Base-by-base conservation (phyloP, 2,797 vertebrate species). In the Lacerta viridis region DNA sequence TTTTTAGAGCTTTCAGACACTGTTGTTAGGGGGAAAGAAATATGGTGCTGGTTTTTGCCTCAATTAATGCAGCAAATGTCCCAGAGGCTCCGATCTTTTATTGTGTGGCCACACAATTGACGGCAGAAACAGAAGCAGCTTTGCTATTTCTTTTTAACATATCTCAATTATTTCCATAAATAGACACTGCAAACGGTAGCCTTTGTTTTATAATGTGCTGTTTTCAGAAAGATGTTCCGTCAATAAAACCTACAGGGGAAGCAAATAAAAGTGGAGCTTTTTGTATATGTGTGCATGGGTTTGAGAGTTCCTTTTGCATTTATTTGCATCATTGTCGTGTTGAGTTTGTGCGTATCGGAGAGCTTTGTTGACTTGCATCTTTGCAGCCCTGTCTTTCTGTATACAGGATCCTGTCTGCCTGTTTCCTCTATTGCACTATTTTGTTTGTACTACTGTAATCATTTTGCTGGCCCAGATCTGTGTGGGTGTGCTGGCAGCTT, bases 401-500 rank as follows among this genome's bases (percentile, higher is more conserved):
- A 97, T 98, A 98, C 98, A 98, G 97, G 98, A 98, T 98, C 98
- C 98, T 98, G 98, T 97, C 98, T 98, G 98, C 97, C 98, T 97
- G 98, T 98, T 98, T 98, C 98, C 98, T 98, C 98, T 97, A 95
- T 96, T 96, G 97, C 97, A 96, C 97, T 96, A 97, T 97, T 98
- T 98, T 98, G 98, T 98, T 98, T 99, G 98, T 98, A 98, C 98
- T 98, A 98, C 98, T 98, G 98, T 98, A 99, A 99, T 99, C 98
- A 98, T 98, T 98, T 98, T 97, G 97, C 98, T 98, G 98, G 98
- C 98, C 98, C 97, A 98, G 97, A 98, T 98, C 98, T 97, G 98
- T 99, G 98, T 98, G 98, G 98, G 98, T 98, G 98, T 98, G 98
- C 98, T 99, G 98, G 98, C 98, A 98, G 98, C 96, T 96, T 97